Evolutionary conservation across 1,140 invertebrate genomes (phyloP), one percentile per base, ranked within the genome.

Genomic region (Hypothenemus hampei): DNA sequence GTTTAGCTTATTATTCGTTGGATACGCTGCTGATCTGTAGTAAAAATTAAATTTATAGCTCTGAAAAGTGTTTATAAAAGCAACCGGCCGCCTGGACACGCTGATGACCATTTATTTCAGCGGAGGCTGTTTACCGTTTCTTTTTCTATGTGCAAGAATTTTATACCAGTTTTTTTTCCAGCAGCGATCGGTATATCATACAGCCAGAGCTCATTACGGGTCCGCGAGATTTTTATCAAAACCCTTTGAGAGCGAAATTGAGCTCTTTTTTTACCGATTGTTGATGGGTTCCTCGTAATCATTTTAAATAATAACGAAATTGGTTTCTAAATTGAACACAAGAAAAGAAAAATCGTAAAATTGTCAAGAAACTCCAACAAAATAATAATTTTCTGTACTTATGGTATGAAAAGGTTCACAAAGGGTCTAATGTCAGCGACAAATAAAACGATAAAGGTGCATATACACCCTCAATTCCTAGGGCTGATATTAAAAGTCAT

Each of bases 31-130:
- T 39, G 36, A 39, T 15, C 10, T 16, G 18, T n/a, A 18, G 36
- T 18, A n/a, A 18, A 39, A 39, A 39, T 39, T 65, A 64, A 67
- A 68, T 68, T 68, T 67, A 67, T 65, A 57, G 62, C 60, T 61
- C 56, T 65, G 61, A 60, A 65, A 66, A 68, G 65, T 68, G 66
- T 68, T 65, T 66, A 68, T 66, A 68, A 68, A 66, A 66, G 63
- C 66, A 61, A 56, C 46, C 37, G 49, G 58, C n/a, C n/a, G n/a
- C n/a, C n/a, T n/a, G n/a, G n/a, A n/a, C n/a, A n/a, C n/a, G 54
- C 59, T 63, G 61, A 65, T 65, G 61, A 59, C 57, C 61, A 59
- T 60, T 58, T 57, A 63, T 60, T 56, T 43, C 49, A 36, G 46
- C 48, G 31, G 51, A 54, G 57, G 45, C 57, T 36, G 44, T n/a